Conservation (phyloP, 2,888 invertebrate species). For the Tricholauxania praeusta region DNA sequence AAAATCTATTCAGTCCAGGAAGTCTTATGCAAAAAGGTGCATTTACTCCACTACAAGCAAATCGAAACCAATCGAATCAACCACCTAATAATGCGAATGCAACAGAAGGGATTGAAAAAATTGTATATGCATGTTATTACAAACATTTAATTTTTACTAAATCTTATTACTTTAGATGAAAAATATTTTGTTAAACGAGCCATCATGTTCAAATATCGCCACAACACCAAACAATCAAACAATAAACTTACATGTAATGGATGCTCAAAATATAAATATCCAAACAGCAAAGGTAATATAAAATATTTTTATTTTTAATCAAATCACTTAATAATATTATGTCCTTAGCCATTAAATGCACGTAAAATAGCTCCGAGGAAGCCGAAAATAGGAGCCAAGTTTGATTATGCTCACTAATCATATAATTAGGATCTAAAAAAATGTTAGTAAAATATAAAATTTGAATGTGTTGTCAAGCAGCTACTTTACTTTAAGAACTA, state of each 20-base stretch:
- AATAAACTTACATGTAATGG: constrained; percentile 21
- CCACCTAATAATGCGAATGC: constrained; percentile 22
- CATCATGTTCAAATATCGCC: constrained; percentile 16
- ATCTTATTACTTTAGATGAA: constrained; percentile 1
- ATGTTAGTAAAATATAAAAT: neutral
- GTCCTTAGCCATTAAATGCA: constrained; percentile 37
- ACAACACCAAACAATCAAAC: constrained; percentile 7
- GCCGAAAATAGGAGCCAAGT: constrained; percentile 59
- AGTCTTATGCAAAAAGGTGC: constrained; percentile 60
- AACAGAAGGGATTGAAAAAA: constrained; percentile 40
- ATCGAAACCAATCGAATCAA: constrained; percentile 59
- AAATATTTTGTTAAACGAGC: constrained; percentile 12
- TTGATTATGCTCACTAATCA: constrained; percentile 53
- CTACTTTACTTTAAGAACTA: constrained; percentile 38
- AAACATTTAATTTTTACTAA: neutral
- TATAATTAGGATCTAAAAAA: neutral
- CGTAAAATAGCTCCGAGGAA: constrained; percentile 51
- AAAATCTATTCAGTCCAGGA: constrained; percentile 42
- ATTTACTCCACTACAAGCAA: constrained; percentile 72
- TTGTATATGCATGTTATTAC: constrained; percentile 39
- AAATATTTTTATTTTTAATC: constrained; percentile 18
- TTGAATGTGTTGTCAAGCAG: constrained; percentile 38
- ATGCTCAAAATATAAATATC: constrained; percentile 7
- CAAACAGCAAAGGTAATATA: constrained; percentile 20
- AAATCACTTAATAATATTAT: neutral